phyloP scores from a whole-genome alignment of 2,113 vertebrate genomes.

The Rissa tridactyla region DNA sequence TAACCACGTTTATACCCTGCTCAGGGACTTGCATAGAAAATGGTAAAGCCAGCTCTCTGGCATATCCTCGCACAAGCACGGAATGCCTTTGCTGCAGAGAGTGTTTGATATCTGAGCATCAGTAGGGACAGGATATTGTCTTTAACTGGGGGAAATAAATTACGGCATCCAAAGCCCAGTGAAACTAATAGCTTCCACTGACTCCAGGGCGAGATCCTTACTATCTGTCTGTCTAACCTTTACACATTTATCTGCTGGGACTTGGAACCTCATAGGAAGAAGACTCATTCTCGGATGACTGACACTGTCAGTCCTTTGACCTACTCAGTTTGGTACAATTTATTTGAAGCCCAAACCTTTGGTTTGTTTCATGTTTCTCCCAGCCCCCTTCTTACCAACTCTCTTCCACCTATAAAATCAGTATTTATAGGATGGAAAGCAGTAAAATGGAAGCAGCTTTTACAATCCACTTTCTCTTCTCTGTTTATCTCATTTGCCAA shows the following conservation, averaged over 20 bases:
- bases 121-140: background rate
- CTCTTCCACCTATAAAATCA: background rate
- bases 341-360: background rate
- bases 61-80: background rate
- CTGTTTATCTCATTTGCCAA: background rate
- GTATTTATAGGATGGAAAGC: background rate
- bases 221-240: background rate
- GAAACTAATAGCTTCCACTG: background rate
- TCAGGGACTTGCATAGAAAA: background rate
- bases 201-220: background rate
- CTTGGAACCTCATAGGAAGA: background rate
- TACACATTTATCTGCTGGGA: background rate
- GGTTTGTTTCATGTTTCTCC: background rate
- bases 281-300: background rate
- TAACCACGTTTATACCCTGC: background rate
- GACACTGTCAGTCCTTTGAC: background rate
- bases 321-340: background rate
- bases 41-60: background rate
- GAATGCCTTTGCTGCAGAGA: background rate
- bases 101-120: background rate
- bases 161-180: background rate
- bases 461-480: background rate
- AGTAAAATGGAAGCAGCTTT: constrained; percentile 18
- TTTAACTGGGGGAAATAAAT: background rate
- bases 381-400: background rate